These are phyloP conservation scores for Lypha dubia DNA, from an alignment of 2,888 invertebrate genomes.

Conservation along the genomic window DNA sequence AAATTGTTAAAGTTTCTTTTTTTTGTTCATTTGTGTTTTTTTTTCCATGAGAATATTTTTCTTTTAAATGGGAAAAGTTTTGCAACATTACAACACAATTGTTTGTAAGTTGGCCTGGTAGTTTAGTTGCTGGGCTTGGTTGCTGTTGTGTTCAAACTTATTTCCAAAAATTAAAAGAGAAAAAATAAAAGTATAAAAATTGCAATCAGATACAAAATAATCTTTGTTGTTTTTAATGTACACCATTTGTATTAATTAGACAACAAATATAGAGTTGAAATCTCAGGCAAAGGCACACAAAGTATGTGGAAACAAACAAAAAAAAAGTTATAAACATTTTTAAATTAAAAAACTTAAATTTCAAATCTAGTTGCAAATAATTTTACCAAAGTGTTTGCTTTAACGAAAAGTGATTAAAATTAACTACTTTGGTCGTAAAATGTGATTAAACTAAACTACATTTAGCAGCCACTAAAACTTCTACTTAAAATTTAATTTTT, in stretches of 20 bases:
- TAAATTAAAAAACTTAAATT: slow-evolving; percentile 55
- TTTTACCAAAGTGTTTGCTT: slow-evolving; percentile 10
- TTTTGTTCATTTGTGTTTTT: slow-evolving; percentile 36
- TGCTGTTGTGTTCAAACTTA: slow-evolving; percentile 46
- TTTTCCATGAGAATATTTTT: slow-evolving; percentile 53
- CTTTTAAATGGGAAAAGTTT: slow-evolving; percentile 74
- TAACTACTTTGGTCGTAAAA: slow-evolving; percentile 12
- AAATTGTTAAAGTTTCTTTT: neutral
- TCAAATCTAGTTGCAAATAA: slow-evolving; percentile 11
- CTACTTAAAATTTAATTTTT: slow-evolving; percentile 48
- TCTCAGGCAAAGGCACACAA: neutral
- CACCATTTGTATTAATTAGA: slow-evolving; percentile 75
- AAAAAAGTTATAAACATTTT: slow-evolving; percentile 36
- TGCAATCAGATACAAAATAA: slow-evolving; percentile 68
- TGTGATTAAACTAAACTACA: slow-evolving; percentile 28
- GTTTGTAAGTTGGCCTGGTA: slow-evolving; percentile 62
- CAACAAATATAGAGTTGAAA: slow-evolving; percentile 65
- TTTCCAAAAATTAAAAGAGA: neutral
- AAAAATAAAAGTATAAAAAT: slow-evolving; percentile 40
- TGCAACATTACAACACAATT: slow-evolving; percentile 67
- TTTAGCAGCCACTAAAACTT: slow-evolving; percentile 66
- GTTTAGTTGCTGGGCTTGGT: slow-evolving; percentile 35
- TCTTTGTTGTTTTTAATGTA: slow-evolving; percentile 70
- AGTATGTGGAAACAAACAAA: too few species aligned
- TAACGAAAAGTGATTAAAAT: slow-evolving; percentile 1